Percentiles rank a stretch among this genome's conserved stretches.
These are phyloP conservation scores for Hypolimnas misippus DNA, from an alignment of 2,888 invertebrate species.

Conservation along the genomic window DNA sequence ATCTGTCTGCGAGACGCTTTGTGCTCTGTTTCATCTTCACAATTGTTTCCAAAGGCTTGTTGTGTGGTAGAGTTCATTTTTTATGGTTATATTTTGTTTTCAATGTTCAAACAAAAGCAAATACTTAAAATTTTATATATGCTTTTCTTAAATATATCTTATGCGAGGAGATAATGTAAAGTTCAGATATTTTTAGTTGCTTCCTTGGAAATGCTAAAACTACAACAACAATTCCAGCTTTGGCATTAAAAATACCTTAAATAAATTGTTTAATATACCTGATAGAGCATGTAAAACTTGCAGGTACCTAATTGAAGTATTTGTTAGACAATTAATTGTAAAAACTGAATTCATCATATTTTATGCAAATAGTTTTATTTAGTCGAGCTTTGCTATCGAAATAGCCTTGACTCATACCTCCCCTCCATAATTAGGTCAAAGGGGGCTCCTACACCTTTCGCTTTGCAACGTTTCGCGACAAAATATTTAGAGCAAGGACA, in stretches of 20 bases:
- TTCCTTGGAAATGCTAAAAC: too few relatives aligned
- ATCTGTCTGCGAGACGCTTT: constrained; percentile 55
- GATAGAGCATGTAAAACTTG: too few relatives aligned
- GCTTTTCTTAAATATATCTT: too few relatives aligned
- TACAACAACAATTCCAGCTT: too few relatives aligned
- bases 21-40: constrained; percentile 68
- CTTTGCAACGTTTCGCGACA: constrained; percentile 40
- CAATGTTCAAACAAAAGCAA: neutral
- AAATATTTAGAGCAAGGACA: constrained; percentile 43
- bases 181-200: too few relatives aligned
- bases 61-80: neutral
- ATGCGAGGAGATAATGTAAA: too few relatives aligned
- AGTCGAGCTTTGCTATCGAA: neutral
- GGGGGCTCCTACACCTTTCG: constrained; percentile 41
- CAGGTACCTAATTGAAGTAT: too few relatives aligned
- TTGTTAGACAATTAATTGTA: neutral
- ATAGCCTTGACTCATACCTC: constrained; percentile 68
- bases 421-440: constrained; percentile 49
- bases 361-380: neutral
- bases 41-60: constrained; percentile 27
- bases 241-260: too few relatives aligned
- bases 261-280: too few relatives aligned
- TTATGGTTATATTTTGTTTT: neutral
- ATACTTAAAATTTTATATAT: too few relatives aligned
- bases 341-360: neutral